Evolutionary conservation across 2,113 vertebrate species (phyloP).

Genomic region (Python bivittatus): DNA sequence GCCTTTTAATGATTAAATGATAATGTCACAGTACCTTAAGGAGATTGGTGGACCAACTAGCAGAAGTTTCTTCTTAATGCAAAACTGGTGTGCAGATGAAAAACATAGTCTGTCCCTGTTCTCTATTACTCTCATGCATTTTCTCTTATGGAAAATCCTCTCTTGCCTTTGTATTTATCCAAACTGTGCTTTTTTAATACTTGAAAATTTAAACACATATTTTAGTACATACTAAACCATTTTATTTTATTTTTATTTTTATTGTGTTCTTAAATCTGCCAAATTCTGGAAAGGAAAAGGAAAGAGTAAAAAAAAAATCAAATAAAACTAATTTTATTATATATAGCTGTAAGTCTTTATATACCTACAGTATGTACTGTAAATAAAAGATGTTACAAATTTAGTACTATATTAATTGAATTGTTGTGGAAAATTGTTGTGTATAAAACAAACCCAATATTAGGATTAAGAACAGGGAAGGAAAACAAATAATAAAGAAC

Average conservation of each 20-base stretch:
- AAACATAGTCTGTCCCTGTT: neutral
- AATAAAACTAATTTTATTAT: neutral
- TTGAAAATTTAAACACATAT: neutral
- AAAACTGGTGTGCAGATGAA: neutral
- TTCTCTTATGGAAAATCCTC: neutral
- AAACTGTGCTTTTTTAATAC: neutral
- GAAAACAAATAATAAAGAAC: neutral
- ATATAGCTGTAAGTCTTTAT: neutral
- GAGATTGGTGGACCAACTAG: neutral
- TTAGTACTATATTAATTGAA: neutral
- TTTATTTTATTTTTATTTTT: neutral
- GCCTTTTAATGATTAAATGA: neutral
- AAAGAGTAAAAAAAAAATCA: neutral
- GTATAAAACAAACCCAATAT: neutral
- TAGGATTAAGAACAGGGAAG: neutral
- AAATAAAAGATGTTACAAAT: neutral
- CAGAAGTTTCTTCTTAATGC: neutral
- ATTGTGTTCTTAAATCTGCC: neutral
- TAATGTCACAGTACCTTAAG: neutral
- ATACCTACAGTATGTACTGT: neutral
- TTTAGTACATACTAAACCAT: neutral
- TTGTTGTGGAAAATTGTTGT: neutral
- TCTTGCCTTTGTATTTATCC: neutral
- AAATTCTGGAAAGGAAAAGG: neutral
- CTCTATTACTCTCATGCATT: neutral